These are phyloP conservation scores for Parazoanthus swiftii DNA, from an alignment of 92 coral and sea anemone species.

Conservation along the genomic window DNA sequence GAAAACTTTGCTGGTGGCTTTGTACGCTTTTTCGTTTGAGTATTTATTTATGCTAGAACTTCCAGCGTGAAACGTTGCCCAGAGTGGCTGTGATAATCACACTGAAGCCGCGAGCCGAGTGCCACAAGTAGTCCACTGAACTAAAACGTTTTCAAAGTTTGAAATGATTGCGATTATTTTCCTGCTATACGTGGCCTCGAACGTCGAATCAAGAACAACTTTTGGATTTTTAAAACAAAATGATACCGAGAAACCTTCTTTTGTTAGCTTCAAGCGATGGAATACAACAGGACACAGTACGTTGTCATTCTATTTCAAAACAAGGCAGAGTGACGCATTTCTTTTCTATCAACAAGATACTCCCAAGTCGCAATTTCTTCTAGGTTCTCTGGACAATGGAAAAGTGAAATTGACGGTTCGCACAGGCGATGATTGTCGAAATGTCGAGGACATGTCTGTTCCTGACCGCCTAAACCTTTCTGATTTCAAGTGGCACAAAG, in stretches of 20 bases:
- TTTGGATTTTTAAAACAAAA: background rate
- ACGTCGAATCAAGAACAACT: conserved; percentile 28
- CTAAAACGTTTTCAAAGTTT: background rate
- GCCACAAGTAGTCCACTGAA: background rate
- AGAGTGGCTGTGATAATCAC: background rate
- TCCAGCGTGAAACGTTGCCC: background rate
- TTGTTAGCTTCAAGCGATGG: conserved; percentile 24
- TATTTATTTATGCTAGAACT: conserved; percentile 4
- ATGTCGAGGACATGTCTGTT: background rate
- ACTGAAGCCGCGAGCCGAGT: background rate
- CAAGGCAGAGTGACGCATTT: background rate
- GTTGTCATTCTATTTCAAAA: conserved; percentile 15
- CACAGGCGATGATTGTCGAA: background rate
- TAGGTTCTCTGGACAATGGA: conserved; percentile 2
- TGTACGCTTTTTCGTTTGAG: background rate
- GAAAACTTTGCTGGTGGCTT: conserved; percentile 6
- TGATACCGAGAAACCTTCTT: background rate
- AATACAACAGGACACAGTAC: background rate
- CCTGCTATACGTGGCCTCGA: background rate
- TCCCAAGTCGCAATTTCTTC: background rate
- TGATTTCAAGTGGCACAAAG: conserved; percentile 24
- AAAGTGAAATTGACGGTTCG: background rate
- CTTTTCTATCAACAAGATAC: conserved; percentile 5
- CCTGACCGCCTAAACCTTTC: background rate
- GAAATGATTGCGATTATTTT: conserved; percentile 2